Evolutionary conservation across 1,140 invertebrate genomes (phyloP).

Genomic region (Drosophila teissieri): DNA sequence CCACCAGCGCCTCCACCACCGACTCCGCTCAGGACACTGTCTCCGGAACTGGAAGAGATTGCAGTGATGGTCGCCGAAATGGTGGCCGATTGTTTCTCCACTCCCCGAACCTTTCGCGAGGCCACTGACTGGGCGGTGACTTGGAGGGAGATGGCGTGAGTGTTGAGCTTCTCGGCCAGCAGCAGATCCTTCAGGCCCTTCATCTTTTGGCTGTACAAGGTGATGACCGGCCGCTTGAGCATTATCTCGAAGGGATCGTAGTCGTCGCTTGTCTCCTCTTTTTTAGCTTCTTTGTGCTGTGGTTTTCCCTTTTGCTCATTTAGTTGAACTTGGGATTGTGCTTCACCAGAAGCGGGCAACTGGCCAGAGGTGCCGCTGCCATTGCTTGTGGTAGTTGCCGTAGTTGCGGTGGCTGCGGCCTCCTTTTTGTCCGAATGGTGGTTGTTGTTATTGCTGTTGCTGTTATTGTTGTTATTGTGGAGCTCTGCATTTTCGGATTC

Average conservation of each 20-base stretch:
- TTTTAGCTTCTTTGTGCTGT: constrained; percentile 71
- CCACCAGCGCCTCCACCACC: constrained; percentile 30
- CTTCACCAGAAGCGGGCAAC: constrained; percentile 29
- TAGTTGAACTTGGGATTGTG: constrained; percentile 1
- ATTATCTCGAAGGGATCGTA: constrained; percentile 81
- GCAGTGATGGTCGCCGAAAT: constrained; percentile 76
- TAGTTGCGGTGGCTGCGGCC: constrained; percentile 44
- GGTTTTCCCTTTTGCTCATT: constrained; percentile 17
- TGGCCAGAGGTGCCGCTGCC: constrained; percentile 45
- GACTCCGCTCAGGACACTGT: constrained; percentile 14
- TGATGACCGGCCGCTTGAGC: constrained; percentile 87
- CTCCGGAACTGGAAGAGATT: constrained; percentile 50
- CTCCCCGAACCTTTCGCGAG: constrained; percentile 82
- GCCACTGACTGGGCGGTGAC: constrained; percentile 97
- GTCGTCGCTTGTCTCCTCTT: constrained; percentile 54
- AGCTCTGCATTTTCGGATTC: constrained; percentile 7
- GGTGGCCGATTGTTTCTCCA: constrained; percentile 69
- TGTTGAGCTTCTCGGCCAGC: constrained; percentile 95
- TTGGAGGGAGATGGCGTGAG: constrained; percentile 96
- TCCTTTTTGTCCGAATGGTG: constrained; percentile 63
- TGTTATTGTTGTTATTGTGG: constrained; percentile 49
- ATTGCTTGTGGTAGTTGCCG: constrained; percentile 50
- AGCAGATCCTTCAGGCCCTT: constrained; percentile 95
- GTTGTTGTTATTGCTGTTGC: constrained; percentile 37
- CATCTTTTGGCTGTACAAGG: constrained; percentile 97